Evolutionary conservation across 2,113 vertebrate genomes (phyloP).

Genomic region (Melanotaenia duboulayi): DNA sequence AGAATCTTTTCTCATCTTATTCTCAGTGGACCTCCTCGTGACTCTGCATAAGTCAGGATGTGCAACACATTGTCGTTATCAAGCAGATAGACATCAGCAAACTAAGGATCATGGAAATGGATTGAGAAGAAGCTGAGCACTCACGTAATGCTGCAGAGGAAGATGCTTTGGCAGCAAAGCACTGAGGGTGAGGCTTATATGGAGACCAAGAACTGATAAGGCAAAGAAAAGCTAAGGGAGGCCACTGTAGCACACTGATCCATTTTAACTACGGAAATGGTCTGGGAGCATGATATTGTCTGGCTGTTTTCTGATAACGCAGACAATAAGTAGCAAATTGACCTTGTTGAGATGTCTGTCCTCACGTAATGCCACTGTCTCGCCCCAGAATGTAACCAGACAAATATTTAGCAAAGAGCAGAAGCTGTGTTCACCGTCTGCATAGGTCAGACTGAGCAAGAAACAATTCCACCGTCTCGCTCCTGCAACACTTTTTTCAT

Average conservation of each 20-base stretch:
- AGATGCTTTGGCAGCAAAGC: conserved; percentile 58
- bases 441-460: conserved; percentile 6
- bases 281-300: conserved; percentile 23
- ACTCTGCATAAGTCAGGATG: conserved; percentile 29
- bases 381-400: not conserved
- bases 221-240: conserved; percentile 33
- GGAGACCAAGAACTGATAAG: conserved; percentile 56
- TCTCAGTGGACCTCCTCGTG: conserved; percentile 35
- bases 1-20: conserved; percentile 55
- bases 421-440: conserved; percentile 20
- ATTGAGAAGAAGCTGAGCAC: conserved; percentile 45
- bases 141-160: conserved; percentile 53
- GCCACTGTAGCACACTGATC: conserved; percentile 25
- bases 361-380: not conserved
- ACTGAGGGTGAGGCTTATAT: conserved; percentile 45
- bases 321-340: conserved; percentile 25
- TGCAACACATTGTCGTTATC: conserved; percentile 58
- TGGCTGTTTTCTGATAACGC: conserved; percentile 18
- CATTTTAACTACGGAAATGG: conserved; percentile 16
- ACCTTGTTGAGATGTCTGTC: conserved; percentile 28
- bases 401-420: not conserved
- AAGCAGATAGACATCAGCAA: conserved; percentile 62
- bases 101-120: conserved; percentile 54
- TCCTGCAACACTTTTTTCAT: conserved; percentile 43
- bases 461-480: conserved; percentile 47